phyloP scores from a whole-genome alignment of 1,140 invertebrate species.

The Trachelipus rathkii region DNA sequence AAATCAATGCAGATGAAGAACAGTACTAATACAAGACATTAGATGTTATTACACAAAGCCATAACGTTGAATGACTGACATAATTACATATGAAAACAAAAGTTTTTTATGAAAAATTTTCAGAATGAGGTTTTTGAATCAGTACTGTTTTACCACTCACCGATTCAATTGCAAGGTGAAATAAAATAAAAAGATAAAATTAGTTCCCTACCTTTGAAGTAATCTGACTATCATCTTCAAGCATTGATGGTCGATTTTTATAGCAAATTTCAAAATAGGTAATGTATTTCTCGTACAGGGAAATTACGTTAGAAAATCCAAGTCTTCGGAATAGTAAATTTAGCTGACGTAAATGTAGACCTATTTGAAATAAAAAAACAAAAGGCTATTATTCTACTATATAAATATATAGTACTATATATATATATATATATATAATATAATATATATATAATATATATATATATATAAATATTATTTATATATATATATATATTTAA shows the following conservation, averaged over 20 bases:
- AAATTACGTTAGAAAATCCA: not conserved
- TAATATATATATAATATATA: conserved; percentile 15
- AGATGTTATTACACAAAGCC: no score
- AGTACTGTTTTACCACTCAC: no score
- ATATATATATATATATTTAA: no score
- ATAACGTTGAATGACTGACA: no score
- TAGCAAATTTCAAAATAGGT: not conserved
- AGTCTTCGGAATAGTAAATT: not conserved
- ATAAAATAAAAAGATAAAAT: no score
- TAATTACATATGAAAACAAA: no score
- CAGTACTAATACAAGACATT: no score
- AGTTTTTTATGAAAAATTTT: no score
- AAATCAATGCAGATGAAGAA: no score
- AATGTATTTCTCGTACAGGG: not conserved
- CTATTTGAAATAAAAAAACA: not conserved
- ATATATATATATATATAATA: not conserved
- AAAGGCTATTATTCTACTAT: not conserved
- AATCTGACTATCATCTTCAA: not conserved
- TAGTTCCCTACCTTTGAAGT: not conserved
- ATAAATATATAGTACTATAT: conserved; percentile 10
- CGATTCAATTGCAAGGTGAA: no score
- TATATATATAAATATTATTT: conserved; percentile 4
- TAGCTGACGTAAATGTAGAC: not conserved
- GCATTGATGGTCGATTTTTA: not conserved
- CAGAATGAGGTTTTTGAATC: no score